phyloP scores from a whole-genome alignment of 2,797 vertebrate genomes.

The Enoplosus armatus region DNA sequence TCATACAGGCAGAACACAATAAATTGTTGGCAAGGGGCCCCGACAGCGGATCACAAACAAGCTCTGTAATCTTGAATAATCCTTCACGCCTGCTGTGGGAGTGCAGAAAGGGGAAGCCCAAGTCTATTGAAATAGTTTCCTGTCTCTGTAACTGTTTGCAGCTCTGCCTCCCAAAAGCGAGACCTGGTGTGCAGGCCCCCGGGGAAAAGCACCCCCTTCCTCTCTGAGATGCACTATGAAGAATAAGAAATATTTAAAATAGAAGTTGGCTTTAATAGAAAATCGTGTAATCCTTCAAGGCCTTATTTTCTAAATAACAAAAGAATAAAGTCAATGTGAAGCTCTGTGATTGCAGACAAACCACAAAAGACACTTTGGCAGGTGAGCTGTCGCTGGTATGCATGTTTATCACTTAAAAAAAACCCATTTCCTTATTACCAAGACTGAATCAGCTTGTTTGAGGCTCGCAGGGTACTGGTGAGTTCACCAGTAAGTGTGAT shows the following conservation, averaged over 20 bases:
- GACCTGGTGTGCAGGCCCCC: neutral
- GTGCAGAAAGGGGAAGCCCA: slow-evolving; percentile 72
- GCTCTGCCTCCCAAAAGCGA: slow-evolving; percentile 8
- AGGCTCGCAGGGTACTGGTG: slow-evolving; percentile 21
- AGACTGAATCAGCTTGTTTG: slow-evolving; percentile 10
- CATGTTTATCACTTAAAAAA: neutral
- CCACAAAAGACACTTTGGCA: slow-evolving; percentile 54
- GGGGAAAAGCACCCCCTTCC: slow-evolving; percentile 27
- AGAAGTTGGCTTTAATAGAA: slow-evolving; percentile 3
- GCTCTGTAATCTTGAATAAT: slow-evolving; percentile 58
- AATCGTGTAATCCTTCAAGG: slow-evolving; percentile 16
- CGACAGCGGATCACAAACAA: slow-evolving; percentile 42
- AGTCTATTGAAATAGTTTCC: slow-evolving; percentile 79
- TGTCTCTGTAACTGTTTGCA: slow-evolving; percentile 65
- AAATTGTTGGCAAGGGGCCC: slow-evolving; percentile 20
- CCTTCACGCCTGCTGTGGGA: slow-evolving; percentile 44
- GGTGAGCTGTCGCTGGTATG: slow-evolving; percentile 33
- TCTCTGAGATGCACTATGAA: slow-evolving; percentile 16
- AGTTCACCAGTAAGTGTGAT: slow-evolving; percentile 52
- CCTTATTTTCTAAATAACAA: slow-evolving; percentile 17
- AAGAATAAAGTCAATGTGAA: slow-evolving; percentile 17
- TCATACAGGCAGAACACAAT: slow-evolving; percentile 29
- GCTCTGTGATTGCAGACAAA: slow-evolving; percentile 32
- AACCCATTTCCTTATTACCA: slow-evolving; percentile 5
- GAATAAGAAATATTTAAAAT: slow-evolving; percentile 10